A percentile compares a stretch with the other conserved stretches of the same genome.
These are phyloP conservation scores for Calliphora vomitoria DNA, from an alignment of 2,888 invertebrate genomes.

Conservation along the genomic window DNA sequence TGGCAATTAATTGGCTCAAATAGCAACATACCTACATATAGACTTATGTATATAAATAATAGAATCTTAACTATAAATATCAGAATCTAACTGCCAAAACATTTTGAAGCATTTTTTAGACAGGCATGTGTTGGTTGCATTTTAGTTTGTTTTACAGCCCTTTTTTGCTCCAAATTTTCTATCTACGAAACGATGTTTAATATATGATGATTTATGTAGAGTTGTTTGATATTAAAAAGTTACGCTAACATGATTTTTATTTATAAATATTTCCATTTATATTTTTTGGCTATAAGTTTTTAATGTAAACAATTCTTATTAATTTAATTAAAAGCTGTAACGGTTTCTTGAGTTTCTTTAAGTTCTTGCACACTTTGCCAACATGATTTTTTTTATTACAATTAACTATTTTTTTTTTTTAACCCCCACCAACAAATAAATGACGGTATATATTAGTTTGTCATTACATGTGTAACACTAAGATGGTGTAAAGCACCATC, in stretches of 20 bases:
- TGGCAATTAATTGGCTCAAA: conserved; percentile 26
- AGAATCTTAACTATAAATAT: conserved; percentile 13
- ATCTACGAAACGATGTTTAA: not conserved
- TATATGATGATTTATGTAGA: conserved; percentile 4
- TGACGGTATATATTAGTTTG: too few species aligned
- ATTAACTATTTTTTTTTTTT: not conserved
- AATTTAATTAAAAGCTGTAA: conserved; percentile 59
- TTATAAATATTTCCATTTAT: not conserved
- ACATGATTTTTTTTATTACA: not conserved
- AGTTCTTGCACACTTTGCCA: conserved; percentile 20
- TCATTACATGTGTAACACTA: too few species aligned
- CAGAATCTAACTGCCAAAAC: conserved; percentile 11
- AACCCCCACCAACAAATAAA: not conserved
- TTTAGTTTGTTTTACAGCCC: conserved; percentile 17
- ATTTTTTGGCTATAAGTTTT: conserved; percentile 26
- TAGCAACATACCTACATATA: not conserved
- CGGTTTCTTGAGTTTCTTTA: conserved; percentile 26
- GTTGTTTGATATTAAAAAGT: conserved; percentile 29
- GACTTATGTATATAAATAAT: not conserved
- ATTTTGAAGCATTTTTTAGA: not conserved
- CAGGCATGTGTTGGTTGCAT: not conserved
- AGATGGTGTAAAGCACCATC: too few species aligned
- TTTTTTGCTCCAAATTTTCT: conserved; percentile 5
- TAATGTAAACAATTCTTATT: conserved; percentile 17
- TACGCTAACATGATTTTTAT: conserved; percentile 52